These are phyloP conservation scores for Aurelia aurita complex sp. Pacific DNA, from an alignment of 30 jellyfish, hydroid and myxozoan species.

Conservation along the genomic window DNA sequence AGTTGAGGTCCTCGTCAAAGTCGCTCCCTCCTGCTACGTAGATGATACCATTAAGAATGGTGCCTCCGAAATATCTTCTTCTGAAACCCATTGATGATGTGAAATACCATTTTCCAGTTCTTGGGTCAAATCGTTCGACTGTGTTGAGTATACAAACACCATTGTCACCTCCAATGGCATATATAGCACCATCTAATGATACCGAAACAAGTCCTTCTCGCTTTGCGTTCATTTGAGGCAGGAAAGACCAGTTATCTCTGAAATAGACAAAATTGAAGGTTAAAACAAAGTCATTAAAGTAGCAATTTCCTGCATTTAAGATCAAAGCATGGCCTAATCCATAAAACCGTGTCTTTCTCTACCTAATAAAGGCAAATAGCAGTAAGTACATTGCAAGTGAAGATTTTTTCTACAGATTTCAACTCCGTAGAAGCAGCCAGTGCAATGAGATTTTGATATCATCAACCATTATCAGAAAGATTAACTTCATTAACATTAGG, in stretches of 20 bases:
- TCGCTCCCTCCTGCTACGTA: slow-evolving; percentile 80
- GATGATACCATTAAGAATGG: slow-evolving; percentile 43
- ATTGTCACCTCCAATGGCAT: slow-evolving; percentile 84
- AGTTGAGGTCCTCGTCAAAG: slow-evolving; percentile 66
- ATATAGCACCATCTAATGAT: slow-evolving; percentile 61
- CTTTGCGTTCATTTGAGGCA: slow-evolving; percentile 65
- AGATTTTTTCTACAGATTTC: too few species aligned
- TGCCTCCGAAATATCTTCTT: slow-evolving; percentile 77
- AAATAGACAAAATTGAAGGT: neutral
- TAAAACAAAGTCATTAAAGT: too few species aligned
- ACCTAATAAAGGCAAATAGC: too few species aligned
- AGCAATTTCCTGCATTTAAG: too few species aligned
- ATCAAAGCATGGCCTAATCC: too few species aligned
- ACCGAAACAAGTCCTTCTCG: slow-evolving; percentile 78
- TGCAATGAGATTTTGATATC: too few species aligned
- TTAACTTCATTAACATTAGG: too few species aligned
- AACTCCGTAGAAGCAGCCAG: too few species aligned
- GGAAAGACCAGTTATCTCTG: slow-evolving; percentile 72
- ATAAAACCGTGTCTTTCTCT: too few species aligned
- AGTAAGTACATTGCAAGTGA: too few species aligned
- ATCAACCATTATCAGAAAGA: too few species aligned
- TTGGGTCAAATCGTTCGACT: slow-evolving; percentile 77
- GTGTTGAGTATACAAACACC: slow-evolving; percentile 78
- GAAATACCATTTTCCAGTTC: slow-evolving; percentile 76
- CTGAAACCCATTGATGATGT: slow-evolving; percentile 77